Evolutionary conservation across 2,797 vertebrate species (phyloP), one percentile per base, ranked within the genome.

Genomic region (Neopelma chrysocephalum): DNA sequence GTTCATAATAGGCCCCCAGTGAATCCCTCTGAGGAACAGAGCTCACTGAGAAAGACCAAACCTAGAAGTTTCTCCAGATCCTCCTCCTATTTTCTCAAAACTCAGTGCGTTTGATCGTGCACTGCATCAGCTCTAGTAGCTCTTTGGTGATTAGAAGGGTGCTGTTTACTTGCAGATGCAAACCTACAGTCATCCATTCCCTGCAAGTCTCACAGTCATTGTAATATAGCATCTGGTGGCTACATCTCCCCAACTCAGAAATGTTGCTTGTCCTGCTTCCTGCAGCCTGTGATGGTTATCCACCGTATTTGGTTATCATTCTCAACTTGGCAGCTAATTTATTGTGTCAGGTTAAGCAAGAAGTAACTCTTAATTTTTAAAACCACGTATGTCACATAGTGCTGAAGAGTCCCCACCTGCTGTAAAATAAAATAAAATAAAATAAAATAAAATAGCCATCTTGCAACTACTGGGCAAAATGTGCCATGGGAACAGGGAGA

Each of bases 201-300:
- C 58, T 11, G 8, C 19, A 54, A 51, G 36, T 79, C 48, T 72
- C 3, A 0, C n/a, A 58, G 57, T 62, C 60, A 26, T 0, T n/a
- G 22, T n/a, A 71, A 69, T 29, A 29, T 6, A 75, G 76, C 45
- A 88, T 32, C 50, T 26, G 11, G 38, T 50, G 70, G 43, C 69
- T 76, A 20, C 42, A 36, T n/a, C 22, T 68, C 40, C 54, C 22
- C 34, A 50, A 6, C 54, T 72, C 21, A 42, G 54, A 66, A 75
- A 48, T 3, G 14, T 3, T 62, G 58, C 47, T 64, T 38, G 51
- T 29, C 62, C 82, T 51, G 56, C 60, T 58, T 85, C 51, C 54
- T 3, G 1, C 60, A 71, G 32, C 4, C 3, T 32, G 42, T 0
- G 0, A 34, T 4, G 3, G 38, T 56, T 62, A 42, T n/a, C 72